Base-by-base conservation (phyloP, 2,113 vertebrate species). In the Nycticebus coucang region DNA sequence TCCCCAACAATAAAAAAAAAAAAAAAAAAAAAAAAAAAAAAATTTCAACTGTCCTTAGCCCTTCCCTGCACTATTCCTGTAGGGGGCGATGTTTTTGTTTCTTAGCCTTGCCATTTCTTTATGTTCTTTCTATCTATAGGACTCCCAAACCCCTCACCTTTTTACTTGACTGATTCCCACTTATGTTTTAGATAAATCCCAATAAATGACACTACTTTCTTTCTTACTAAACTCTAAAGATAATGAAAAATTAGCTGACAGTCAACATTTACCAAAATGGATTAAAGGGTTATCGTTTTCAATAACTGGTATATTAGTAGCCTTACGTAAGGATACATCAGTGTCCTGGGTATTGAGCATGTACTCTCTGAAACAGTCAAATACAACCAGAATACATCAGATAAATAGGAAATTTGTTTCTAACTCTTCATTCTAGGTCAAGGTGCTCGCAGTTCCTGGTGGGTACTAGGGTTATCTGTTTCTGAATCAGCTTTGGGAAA, bases 331-430 rank as follows among this genome's bases (percentile, higher is more conserved):
- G 53, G 28, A 37, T 82, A 17, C 87, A 60, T 37, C 8, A 60
- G 13, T 41, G 91, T 77, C 74, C 62, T 96, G 33, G 0, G 57
- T 89, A 71, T 35, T 0, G 26, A 87, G 45, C 13, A 7, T 1
- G 0, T 81, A 59, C 21, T 66, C 55, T 81, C 41, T 69, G 66
- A 85, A 87, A 92, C 33, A 93, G n/a, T 96, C 64, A 79, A 41
- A 87, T 83, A 66, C 91, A 96, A 87, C 21, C 26, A 24, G 24
- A 59, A 87, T 95, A 96, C 94, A 79, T 55, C 87, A 91, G 19
- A 89, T 97, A 92, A 97, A 98, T 37, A 21, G 59, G 80, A 95
- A 94, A 82, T 86, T 3, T 17, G 66, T 95, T 94, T 92, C 33
- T 88, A 88, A 74, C 62, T 11, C 0, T 1, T 71, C 60, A 74